Percentiles rank a stretch among this genome's conserved stretches.
phyloP scores from a whole-genome alignment of 1,140 invertebrate genomes.

The Agrilus planipennis region DNA sequence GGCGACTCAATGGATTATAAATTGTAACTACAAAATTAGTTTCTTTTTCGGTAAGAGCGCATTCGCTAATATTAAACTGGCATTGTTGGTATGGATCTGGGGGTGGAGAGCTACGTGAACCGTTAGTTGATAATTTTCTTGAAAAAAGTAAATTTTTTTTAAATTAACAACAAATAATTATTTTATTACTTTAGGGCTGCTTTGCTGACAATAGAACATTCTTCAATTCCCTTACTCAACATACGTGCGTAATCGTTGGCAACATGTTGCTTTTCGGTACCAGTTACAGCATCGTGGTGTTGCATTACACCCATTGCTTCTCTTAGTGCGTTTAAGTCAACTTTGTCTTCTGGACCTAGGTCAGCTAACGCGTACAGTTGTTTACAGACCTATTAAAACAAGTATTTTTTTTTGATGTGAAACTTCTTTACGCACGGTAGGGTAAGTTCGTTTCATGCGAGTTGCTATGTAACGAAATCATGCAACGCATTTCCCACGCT shows the following conservation, averaged over 20 bases:
- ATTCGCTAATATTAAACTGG: slow-evolving; percentile 47
- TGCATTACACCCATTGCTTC: slow-evolving; percentile 70
- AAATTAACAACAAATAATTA: too few relatives aligned
- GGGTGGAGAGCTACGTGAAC: background rate
- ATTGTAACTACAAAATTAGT: slow-evolving; percentile 54
- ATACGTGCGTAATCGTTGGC: slow-evolving; percentile 73
- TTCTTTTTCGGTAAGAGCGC: slow-evolving; percentile 47
- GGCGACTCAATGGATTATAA: slow-evolving; percentile 69
- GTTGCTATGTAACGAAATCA: too few relatives aligned
- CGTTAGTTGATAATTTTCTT: slow-evolving; percentile 11
- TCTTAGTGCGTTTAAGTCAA: slow-evolving; percentile 32
- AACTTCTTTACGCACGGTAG: too few relatives aligned
- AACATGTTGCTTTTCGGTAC: slow-evolving; percentile 88
- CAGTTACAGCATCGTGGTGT: slow-evolving; percentile 82
- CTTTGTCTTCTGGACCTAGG: slow-evolving; percentile 29
- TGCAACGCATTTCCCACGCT: too few relatives aligned
- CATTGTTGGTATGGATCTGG: slow-evolving; percentile 4
- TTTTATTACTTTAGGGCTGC: background rate
- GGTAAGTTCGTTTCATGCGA: too few relatives aligned
- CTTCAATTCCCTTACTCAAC: slow-evolving; percentile 43
- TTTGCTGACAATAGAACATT: slow-evolving; percentile 24
- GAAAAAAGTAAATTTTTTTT: slow-evolving; percentile 1
- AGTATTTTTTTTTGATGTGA: too few relatives aligned
- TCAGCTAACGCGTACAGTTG: slow-evolving; percentile 37
- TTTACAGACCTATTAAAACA: slow-evolving; percentile 34